Conservation (phyloP, 2,888 invertebrate species). For the Aricia artaxerxes region DNA sequence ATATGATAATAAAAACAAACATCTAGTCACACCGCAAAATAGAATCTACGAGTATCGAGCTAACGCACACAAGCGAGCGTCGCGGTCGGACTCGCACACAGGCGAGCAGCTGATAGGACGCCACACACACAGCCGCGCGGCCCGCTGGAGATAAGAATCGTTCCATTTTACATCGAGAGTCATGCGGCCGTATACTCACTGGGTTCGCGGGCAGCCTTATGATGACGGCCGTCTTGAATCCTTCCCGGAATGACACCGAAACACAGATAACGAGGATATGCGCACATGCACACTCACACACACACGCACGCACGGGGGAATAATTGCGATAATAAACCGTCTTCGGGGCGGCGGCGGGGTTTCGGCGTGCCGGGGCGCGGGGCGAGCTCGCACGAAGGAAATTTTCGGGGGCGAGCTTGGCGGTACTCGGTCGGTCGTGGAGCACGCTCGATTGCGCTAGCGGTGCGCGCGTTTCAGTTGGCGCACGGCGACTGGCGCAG, state of each 20-base stretch:
- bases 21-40: conserved; percentile 75
- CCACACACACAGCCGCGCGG: conserved; percentile 58
- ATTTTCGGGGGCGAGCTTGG: conserved; percentile 50
- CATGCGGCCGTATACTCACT: conserved; percentile 76
- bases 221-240: conserved; percentile 77
- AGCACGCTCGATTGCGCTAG: conserved; percentile 74
- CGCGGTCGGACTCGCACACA: conserved; percentile 69
- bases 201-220: conserved; percentile 79
- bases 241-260: conserved; percentile 63
- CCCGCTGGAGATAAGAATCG: conserved; percentile 73
- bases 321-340: conserved; percentile 54
- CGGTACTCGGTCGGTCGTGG: conserved; percentile 56
- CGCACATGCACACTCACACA: conserved; percentile 59
- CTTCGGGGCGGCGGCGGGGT: conserved; percentile 9
- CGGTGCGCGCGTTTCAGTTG: conserved; percentile 80
- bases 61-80: conserved; percentile 63
- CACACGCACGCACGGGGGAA: conserved; percentile 45
- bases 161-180: conserved; percentile 77
- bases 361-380: conserved; percentile 48
- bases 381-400: conserved; percentile 52
- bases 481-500: conserved; percentile 80
- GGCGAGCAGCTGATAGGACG: conserved; percentile 48
- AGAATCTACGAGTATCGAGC: conserved; percentile 75
- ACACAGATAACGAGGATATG: conserved; percentile 62
- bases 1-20: conserved; percentile 81